Percentiles rank a stretch among this genome's conserved stretches.
Conservation (phyloP, 2,113 vertebrate genomes). For the Struthio camelus region DNA sequence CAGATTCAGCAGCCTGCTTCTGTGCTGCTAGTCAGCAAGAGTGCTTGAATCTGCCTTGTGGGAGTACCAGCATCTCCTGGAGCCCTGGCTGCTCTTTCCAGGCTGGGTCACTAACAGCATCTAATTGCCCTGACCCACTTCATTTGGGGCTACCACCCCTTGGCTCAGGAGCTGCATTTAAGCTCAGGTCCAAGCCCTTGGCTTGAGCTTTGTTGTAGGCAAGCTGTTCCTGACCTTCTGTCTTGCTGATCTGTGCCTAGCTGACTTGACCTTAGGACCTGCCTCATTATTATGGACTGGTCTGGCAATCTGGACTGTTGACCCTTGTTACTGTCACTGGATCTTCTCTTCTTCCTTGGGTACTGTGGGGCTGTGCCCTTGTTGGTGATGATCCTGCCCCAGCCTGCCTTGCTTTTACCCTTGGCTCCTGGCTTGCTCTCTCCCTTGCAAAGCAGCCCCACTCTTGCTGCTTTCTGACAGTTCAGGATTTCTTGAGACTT, state of each 20-base stretch:
- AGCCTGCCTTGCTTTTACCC: not conserved
- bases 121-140: not conserved
- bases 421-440: not conserved
- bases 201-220: not conserved
- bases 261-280: not conserved
- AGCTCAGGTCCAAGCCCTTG: not conserved
- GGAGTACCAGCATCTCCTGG: not conserved
- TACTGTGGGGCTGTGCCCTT: not conserved
- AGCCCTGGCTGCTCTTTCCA: not conserved
- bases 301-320: not conserved
- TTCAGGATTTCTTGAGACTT: not conserved
- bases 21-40: not conserved
- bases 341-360: not conserved
- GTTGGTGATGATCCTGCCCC: not conserved
- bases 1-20: not conserved
- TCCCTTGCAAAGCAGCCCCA: not conserved
- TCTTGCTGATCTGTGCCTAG: too few species aligned
- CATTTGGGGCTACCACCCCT: not conserved
- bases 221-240: not conserved
- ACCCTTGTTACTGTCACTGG: not conserved
- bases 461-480: not conserved
- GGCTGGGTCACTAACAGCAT: fast-evolving
- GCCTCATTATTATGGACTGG: fast-evolving
- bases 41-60: not conserved
- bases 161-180: not conserved